Conservation (phyloP, 2,113 vertebrate genomes). For the Phylloscopus trochiloides region DNA sequence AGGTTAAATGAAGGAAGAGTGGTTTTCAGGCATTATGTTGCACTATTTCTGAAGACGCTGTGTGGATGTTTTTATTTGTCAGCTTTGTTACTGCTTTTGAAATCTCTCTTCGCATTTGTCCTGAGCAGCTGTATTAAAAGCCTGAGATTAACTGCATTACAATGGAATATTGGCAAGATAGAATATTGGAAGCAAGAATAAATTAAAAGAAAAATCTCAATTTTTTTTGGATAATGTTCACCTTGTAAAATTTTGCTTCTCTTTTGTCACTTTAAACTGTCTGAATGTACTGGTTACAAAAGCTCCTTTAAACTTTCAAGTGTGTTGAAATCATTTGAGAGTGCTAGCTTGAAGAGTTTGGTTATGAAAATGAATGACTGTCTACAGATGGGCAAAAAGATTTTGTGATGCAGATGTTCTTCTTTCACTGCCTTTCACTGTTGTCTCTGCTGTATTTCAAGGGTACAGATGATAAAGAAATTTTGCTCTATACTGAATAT, state of each 20-base stretch:
- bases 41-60: not conserved
- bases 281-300: not conserved
- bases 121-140: not conserved
- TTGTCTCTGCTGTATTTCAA: not conserved
- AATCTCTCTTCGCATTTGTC: not conserved
- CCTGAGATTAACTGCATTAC: not conserved
- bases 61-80: not conserved
- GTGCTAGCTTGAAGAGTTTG: not conserved
- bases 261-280: not conserved
- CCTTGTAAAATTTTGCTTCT: not conserved
- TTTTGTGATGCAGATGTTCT: not conserved
- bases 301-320: not conserved
- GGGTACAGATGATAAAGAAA: not conserved
- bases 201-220: not conserved
- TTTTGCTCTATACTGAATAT: not conserved
- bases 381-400: not conserved
- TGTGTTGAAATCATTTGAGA: not conserved
- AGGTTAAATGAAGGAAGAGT: not conserved
- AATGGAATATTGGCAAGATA: not conserved
- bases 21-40: not conserved
- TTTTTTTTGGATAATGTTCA: not conserved
- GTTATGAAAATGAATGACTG: not conserved
- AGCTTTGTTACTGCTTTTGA: not conserved
- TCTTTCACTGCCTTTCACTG: not conserved
- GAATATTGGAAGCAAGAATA: not conserved